Percentiles rank a stretch among this genome's conserved stretches.
Evolutionary conservation across 2,888 invertebrate species (phyloP).

Genomic region (Vannuccia rotundouncinata): DNA sequence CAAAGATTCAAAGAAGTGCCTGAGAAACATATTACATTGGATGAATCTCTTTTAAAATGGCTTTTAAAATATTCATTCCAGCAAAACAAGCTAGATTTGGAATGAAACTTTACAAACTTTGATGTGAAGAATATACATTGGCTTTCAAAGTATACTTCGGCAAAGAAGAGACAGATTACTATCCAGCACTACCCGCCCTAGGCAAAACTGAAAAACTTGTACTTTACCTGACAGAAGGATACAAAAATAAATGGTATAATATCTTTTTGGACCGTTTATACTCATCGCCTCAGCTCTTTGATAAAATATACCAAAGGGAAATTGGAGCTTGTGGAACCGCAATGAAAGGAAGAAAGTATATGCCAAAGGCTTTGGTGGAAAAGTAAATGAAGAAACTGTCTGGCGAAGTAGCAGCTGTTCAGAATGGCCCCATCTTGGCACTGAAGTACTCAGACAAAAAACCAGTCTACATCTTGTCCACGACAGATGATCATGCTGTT

Average conservation of each 20-base stretch:
- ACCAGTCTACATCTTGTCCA: neutral
- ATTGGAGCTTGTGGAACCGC: neutral
- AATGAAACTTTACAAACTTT: conserved; percentile 1
- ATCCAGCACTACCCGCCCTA: neutral
- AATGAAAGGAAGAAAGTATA: neutral
- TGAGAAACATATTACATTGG: neutral
- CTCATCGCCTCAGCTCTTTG: neutral
- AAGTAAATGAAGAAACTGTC: neutral
- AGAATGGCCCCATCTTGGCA: neutral
- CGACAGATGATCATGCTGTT: neutral
- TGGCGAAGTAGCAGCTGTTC: neutral
- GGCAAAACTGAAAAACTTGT: neutral
- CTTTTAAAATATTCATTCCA: neutral
- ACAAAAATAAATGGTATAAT: neutral
- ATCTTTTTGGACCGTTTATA: neutral
- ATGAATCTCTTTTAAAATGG: neutral
- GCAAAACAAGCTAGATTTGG: neutral
- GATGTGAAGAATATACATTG: neutral
- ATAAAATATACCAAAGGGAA: neutral
- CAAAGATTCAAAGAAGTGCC: neutral
- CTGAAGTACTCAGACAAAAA: neutral
- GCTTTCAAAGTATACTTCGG: neutral
- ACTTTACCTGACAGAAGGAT: neutral
- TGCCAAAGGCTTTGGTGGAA: neutral
- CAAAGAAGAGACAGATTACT: neutral